These are phyloP conservation scores for Pampus argenteus DNA, from an alignment of 2,797 vertebrate genomes.

Conservation along the genomic window DNA sequence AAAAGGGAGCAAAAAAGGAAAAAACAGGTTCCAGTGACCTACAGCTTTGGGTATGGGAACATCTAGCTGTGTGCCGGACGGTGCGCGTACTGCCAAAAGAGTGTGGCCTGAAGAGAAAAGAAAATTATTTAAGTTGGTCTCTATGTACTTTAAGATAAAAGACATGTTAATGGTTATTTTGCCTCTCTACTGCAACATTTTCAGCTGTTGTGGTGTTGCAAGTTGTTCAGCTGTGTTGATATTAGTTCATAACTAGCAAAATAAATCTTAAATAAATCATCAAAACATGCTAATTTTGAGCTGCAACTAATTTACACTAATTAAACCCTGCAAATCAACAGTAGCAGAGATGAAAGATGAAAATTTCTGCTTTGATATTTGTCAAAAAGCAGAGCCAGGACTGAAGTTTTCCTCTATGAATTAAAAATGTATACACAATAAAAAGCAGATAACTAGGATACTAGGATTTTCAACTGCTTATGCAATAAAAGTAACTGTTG, in stretches of 20 bases:
- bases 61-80: conserved; percentile 91
- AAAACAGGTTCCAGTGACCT: conserved; percentile 62
- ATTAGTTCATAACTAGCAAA: not conserved
- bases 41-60: conserved; percentile 96
- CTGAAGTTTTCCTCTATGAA: not conserved
- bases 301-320: not conserved
- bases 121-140: not conserved
- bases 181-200: not conserved
- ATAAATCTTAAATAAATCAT: not conserved
- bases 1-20: not conserved
- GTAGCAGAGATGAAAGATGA: not conserved
- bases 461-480: not conserved
- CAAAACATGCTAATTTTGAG: not conserved
- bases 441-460: not conserved
- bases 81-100: conserved; percentile 91
- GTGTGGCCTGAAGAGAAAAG: conserved; percentile 86
- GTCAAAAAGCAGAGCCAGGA: not conserved
- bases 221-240: not conserved
- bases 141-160: conserved; percentile 1
- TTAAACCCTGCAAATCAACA: not conserved
- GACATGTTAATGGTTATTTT: not conserved
- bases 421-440: not conserved
- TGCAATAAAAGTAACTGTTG: not conserved
- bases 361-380: not conserved
- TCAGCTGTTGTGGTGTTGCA: not conserved